Base-by-base conservation (phyloP, 1,140 invertebrate species). In the Trichonephila inaurata region DNA sequence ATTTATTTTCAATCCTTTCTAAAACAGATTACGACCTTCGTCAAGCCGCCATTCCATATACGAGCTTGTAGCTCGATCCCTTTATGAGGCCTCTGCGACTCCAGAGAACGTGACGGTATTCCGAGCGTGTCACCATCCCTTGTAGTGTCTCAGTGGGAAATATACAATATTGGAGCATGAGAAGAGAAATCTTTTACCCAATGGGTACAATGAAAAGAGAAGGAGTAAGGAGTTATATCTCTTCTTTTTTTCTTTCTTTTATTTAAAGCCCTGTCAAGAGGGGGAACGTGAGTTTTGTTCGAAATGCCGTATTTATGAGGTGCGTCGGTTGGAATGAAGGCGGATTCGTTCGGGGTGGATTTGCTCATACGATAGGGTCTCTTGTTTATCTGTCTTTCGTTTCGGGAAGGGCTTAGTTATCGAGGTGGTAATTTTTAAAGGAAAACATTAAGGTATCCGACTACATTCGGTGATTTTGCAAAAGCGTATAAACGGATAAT, bases 221-320 rank as follows among this genome's bases (percentile, higher is more conserved):
- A 18, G 72, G 33, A 77, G 33, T 77, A 77, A 77, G 72, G 72
- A 77, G 72, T 40, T 33, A 77, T 77, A 40, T 77, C 72, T 77
- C 72, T 77, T 18, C n/a, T 28, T 40, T 33, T 77, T 77, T 77
- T 77, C n/a, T n/a, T n/a, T n/a, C 72, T 77, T 33, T 77, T 77
- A 77, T 77, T 77, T 19, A 77, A 77, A 77, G 72, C 72, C 72
- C 28, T 77, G 72, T 77, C 72, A 77, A 16, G 16, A 33, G 4
- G 10, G 4, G 18, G 18, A 77, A 77, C 72, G 72, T 77, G 72
- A 77, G 72, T 33, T 33, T 77, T 33, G 18, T 77, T 33, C 72
- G 72, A 33, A 77, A 77, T 77, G 72, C 33, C 72, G 72, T 28
- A 77, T 40, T 77, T 77, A 77, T 33, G 72, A 77, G 33, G 14